A percentile compares a stretch with the other conserved stretches of the same genome.
phyloP scores from a whole-genome alignment of 2,797 vertebrate genomes.

The Lithobates pipiens region DNA sequence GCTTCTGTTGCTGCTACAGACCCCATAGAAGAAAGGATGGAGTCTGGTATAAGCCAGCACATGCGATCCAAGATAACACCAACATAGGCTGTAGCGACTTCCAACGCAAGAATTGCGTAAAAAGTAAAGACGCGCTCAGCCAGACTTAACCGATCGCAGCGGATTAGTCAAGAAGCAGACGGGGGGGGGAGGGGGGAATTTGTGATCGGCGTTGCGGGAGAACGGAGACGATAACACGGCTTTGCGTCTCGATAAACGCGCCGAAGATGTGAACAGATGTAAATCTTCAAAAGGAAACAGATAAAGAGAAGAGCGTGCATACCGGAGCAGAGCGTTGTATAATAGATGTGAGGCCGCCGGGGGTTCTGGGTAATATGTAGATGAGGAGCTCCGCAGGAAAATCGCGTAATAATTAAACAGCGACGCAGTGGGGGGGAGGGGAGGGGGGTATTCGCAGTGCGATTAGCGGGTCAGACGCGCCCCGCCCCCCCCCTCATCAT shows the following conservation, averaged over 20 bases:
- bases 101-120: no score
- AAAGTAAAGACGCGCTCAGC: no score
- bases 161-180: no score
- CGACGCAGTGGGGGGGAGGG: neutral
- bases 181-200: neutral
- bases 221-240: neutral
- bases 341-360: neutral
- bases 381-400: neutral
- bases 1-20: no score
- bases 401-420: neutral
- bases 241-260: neutral
- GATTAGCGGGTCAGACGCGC: neutral
- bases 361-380: slow-evolving; percentile 9
- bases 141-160: no score
- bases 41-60: no score
- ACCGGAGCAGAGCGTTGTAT: neutral
- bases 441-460: neutral
- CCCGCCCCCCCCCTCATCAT: neutral
- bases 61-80: no score
- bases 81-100: no score
- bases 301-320: neutral
- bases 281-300: neutral
- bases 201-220: neutral
- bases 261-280: neutral
- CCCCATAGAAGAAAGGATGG: no score